Evolutionary conservation across 2,113 vertebrate genomes (phyloP).

Genomic region (Apteryx mantelli): DNA sequence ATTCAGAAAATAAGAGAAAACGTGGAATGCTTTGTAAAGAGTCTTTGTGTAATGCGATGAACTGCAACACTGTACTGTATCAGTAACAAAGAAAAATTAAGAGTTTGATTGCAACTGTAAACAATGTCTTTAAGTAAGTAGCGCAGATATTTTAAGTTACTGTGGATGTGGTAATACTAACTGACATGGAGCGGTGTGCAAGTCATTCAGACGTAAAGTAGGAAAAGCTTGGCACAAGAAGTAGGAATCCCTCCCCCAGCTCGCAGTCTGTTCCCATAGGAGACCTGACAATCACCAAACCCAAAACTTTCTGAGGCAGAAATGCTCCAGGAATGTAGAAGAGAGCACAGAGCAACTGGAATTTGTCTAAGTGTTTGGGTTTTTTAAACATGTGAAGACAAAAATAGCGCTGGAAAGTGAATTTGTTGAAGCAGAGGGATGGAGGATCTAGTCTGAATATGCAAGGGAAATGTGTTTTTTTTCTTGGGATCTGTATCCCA

Average conservation of each 20-base stretch:
- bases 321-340: not conserved
- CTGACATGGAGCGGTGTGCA: not conserved
- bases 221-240: not conserved
- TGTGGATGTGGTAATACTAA: not conserved
- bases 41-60: not conserved
- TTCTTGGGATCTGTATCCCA: not conserved
- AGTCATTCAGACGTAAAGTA: not conserved
- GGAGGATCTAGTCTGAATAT: not conserved
- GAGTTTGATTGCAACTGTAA: not conserved
- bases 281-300: not conserved
- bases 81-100: not conserved
- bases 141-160: not conserved
- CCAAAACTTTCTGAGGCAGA: not conserved
- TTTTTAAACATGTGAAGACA: not conserved
- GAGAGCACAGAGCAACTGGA: not conserved
- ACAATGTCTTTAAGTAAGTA: not conserved
- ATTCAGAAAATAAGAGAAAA: not conserved
- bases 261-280: conserved; percentile 3
- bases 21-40: not conserved
- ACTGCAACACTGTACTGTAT: not conserved
- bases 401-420: not conserved
- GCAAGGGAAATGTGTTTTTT: not conserved
- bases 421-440: not conserved
- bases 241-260: not conserved
- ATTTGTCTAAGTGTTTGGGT: not conserved